phyloP scores from a whole-genome alignment of 2,888 invertebrate genomes.

The Amiota minor region DNA sequence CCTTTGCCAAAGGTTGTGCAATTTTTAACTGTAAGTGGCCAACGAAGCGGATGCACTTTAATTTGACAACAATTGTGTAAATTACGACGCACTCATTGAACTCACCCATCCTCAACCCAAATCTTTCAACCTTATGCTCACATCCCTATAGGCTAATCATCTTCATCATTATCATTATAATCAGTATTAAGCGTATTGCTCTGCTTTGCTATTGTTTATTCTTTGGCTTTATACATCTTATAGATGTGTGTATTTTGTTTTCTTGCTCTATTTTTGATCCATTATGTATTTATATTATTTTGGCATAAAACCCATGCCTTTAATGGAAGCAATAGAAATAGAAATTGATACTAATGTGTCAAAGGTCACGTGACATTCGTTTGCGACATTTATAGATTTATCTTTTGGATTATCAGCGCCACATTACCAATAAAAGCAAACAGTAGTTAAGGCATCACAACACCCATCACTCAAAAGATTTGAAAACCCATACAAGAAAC shows the following conservation, averaged over 20 bases:
- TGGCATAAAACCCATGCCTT: too few relatives aligned
- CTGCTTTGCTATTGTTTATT: too few relatives aligned
- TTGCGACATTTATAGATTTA: conserved; percentile 61
- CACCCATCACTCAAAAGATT: too few relatives aligned
- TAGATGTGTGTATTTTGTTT: too few relatives aligned
- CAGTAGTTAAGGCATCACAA: background rate
- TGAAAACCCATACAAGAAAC: too few relatives aligned
- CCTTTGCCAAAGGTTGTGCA: conserved; percentile 16
- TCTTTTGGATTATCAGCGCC: conserved; percentile 43
- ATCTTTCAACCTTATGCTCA: too few relatives aligned
- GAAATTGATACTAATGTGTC: conserved; percentile 71
- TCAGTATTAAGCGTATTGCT: conserved; percentile 42
- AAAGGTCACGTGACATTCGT: conserved; percentile 71
- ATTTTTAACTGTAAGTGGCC: conserved; percentile 68
- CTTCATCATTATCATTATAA: conserved; percentile 50
- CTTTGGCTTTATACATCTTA: background rate
- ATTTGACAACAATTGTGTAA: conserved; percentile 69
- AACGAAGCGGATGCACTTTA: conserved; percentile 72
- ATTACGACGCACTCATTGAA: conserved; percentile 52
- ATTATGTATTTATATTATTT: too few relatives aligned
- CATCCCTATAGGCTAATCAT: background rate
- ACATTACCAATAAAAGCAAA: background rate
- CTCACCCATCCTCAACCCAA: conserved; percentile 43
- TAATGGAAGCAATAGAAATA: conserved; percentile 27
- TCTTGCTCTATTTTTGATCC: too few relatives aligned